Conservation (phyloP, 2,797 vertebrate species). For the Intellagama lesueurii region DNA sequence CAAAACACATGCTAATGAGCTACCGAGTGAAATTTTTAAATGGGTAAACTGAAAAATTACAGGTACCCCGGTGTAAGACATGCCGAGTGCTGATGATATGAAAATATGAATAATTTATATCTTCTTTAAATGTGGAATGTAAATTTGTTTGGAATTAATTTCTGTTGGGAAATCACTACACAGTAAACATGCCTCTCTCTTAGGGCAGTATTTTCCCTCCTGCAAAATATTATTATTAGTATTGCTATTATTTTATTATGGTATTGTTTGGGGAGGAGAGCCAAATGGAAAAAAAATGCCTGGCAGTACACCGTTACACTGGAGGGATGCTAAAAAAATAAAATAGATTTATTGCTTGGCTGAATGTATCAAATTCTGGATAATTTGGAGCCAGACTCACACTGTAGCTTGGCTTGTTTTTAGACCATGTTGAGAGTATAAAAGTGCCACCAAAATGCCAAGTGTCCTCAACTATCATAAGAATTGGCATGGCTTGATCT, state of each 20-base stretch:
- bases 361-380: constrained; percentile 27
- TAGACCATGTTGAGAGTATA: not conserved
- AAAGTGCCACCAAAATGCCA: constrained; percentile 15
- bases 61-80: constrained; percentile 86
- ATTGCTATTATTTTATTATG: constrained; percentile 64
- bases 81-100: constrained; percentile 82
- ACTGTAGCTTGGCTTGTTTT: not conserved
- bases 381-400: constrained; percentile 18
- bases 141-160: constrained; percentile 86
- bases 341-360: constrained; percentile 51
- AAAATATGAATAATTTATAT: constrained; percentile 92
- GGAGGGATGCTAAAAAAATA: constrained; percentile 47
- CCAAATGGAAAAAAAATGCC: constrained; percentile 38
- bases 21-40: constrained; percentile 76
- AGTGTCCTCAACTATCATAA: not conserved
- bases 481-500: rapidly evolving
- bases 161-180: constrained; percentile 81
- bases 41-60: constrained; percentile 77
- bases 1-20: constrained; percentile 74
- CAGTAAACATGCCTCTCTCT: constrained; percentile 76
- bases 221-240: constrained; percentile 72
- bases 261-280: constrained; percentile 53
- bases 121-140: constrained; percentile 90
- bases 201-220: constrained; percentile 56
- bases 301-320: constrained; percentile 50